Evolutionary conservation across 2,113 vertebrate genomes (phyloP).

Genomic region (Daboia siamensis): DNA sequence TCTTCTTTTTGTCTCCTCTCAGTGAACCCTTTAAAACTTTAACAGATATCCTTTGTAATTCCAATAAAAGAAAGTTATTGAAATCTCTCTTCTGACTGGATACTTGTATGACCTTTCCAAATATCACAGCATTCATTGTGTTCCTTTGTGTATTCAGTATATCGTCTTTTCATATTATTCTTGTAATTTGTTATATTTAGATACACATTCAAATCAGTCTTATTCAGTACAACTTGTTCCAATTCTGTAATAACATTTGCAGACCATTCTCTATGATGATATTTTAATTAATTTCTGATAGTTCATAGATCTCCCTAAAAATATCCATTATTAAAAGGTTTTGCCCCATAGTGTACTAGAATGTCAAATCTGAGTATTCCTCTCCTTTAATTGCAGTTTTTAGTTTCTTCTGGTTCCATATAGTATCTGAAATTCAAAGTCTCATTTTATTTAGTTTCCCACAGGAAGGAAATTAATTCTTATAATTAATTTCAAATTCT

Average conservation of each 20-base stretch:
- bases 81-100: neutral
- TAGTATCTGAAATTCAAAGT: neutral
- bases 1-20: neutral
- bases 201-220: neutral
- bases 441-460: neutral
- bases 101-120: neutral
- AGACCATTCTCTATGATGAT: neutral
- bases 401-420: neutral
- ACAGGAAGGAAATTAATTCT: neutral
- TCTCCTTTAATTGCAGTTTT: neutral
- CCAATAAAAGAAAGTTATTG: neutral
- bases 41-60: neutral
- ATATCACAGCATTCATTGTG: neutral
- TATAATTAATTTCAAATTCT: neutral
- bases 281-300: neutral
- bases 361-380: neutral
- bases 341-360: neutral
- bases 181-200: neutral
- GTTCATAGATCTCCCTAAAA: neutral
- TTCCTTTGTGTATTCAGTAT: neutral
- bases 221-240: neutral
- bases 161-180: neutral
- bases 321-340: neutral
- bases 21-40: neutral
- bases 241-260: neutral